phyloP scores from a whole-genome alignment of 2,797 vertebrate species.

The Eleutherodactylus coqui region DNA sequence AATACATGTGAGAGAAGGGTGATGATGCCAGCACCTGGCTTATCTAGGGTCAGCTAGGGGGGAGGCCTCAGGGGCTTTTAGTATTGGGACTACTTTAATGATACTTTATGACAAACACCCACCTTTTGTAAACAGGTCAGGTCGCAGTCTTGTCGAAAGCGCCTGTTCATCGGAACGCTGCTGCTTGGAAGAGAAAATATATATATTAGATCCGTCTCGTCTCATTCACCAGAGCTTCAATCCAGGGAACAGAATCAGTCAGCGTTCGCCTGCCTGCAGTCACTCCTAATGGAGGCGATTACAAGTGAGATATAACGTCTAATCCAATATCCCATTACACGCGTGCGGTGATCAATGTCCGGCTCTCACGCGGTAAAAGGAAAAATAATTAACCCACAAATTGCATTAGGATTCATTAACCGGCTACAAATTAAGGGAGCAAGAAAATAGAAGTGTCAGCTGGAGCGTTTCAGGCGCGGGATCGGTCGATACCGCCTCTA shows the following conservation, averaged over 20 bases:
- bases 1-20: no score
- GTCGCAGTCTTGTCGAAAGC: conserved; percentile 89
- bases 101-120: conserved; percentile 63
- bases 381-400: conserved; percentile 40
- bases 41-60: not conserved
- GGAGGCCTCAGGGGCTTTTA: no score
- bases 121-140: conserved; percentile 97
- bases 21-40: not conserved
- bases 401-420: conserved; percentile 38
- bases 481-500: not conserved
- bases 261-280: not conserved
- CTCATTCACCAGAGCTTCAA: no score
- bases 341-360: conserved; percentile 29
- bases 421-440: not conserved
- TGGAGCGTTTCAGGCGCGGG: not conserved
- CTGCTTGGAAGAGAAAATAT: conserved; percentile 73
- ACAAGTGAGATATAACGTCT: not conserved
- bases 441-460: not conserved
- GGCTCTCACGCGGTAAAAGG: conserved; percentile 57
- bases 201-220: not conserved
- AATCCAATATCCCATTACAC: conserved; percentile 46
- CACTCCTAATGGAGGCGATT: not conserved
- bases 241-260: conserved; percentile 28
- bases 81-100: not conserved
- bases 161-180: conserved; percentile 89